phyloP scores from a whole-genome alignment of 2,888 invertebrate genomes.

The Heteropelma amictum region DNA sequence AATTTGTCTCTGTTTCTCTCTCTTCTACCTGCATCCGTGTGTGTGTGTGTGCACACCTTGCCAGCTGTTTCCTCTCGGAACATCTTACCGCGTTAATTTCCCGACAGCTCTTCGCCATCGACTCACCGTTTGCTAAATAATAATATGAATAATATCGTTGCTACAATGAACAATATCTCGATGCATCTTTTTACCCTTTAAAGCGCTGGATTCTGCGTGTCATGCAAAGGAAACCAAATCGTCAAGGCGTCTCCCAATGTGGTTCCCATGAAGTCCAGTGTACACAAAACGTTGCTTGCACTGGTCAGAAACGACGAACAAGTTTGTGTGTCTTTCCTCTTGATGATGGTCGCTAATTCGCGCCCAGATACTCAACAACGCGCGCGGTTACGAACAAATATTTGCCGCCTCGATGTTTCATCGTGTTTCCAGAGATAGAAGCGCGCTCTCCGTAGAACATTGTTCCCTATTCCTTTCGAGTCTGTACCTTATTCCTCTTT shows the following conservation, averaged over 20 bases:
- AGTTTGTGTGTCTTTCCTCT: constrained; percentile 42
- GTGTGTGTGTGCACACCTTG: not conserved
- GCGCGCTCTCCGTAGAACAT: constrained; percentile 11
- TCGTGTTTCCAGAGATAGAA: constrained; percentile 39
- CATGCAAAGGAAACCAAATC: constrained; percentile 32
- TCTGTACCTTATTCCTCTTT: not conserved
- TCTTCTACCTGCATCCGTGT: not conserved
- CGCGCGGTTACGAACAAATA: constrained; percentile 53
- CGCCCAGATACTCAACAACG: constrained; percentile 54
- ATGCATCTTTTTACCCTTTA: too few species aligned
- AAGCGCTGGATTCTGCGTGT: too few species aligned
- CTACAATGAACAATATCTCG: not conserved
- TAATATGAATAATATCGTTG: not conserved
- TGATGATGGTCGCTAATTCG: constrained; percentile 58
- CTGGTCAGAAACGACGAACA: constrained; percentile 27
- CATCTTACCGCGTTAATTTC: not conserved
- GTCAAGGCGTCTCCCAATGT: constrained; percentile 13
- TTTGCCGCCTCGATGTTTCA: constrained; percentile 57
- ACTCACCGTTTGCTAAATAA: not conserved
- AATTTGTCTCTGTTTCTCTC: not conserved
- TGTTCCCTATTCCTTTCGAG: not conserved
- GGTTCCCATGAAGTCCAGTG: constrained; percentile 41
- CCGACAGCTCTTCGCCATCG: not conserved
- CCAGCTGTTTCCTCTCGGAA: constrained; percentile 27
- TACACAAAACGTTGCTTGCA: constrained; percentile 48